phyloP scores from a whole-genome alignment of 2,888 invertebrate species.

The Spicauda simplicius region DNA sequence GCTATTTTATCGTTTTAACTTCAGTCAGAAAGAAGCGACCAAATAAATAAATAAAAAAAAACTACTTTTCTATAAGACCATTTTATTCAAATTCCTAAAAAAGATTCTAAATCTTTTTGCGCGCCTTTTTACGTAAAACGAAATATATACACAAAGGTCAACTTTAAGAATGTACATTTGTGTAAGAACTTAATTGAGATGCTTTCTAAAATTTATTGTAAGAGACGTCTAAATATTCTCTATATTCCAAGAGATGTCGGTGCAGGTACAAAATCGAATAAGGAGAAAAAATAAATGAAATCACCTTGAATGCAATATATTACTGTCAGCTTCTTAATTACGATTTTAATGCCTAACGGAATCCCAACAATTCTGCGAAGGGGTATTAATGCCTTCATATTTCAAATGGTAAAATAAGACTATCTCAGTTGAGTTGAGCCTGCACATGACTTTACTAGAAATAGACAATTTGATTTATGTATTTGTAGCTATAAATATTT shows the following conservation, averaged over 20 bases:
- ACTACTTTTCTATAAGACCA: too few relatives aligned
- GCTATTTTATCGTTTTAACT: neutral
- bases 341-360: constrained; percentile 50
- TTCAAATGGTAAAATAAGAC: constrained; percentile 33
- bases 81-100: too few relatives aligned
- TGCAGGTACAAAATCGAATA: constrained; percentile 10
- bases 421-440: constrained; percentile 3
- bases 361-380: constrained; percentile 40
- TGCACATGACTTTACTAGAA: constrained; percentile 1
- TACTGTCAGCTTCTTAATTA: constrained; percentile 53
- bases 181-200: too few relatives aligned
- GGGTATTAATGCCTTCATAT: constrained; percentile 39
- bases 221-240: neutral
- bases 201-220: neutral
- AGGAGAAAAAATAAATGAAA: constrained; percentile 22
- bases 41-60: too few relatives aligned
- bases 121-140: too few relatives aligned
- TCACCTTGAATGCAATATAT: constrained; percentile 34
- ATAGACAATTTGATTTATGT: constrained; percentile 16
- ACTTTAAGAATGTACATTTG: too few relatives aligned
- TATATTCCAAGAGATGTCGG: neutral
- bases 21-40: too few relatives aligned
- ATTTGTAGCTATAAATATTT: neutral
- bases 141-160: too few relatives aligned
- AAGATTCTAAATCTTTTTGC: too few relatives aligned